Evolutionary conservation across 2,888 invertebrate species (phyloP).

Genomic region (Elmis aenea): DNA sequence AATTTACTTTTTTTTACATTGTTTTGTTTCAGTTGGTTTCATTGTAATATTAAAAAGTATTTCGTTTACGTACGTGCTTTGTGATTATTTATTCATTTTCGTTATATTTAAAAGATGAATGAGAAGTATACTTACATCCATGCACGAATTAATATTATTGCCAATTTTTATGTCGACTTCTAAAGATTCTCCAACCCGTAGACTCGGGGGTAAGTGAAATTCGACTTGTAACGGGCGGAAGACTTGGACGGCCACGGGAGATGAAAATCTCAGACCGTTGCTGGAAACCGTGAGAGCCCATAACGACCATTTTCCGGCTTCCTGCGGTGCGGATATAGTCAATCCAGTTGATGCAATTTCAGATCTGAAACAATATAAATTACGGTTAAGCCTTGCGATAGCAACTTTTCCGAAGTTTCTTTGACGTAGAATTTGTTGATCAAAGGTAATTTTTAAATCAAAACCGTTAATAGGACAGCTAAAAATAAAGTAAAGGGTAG

Average conservation of each 20-base stretch:
- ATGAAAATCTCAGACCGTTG: slow-evolving; percentile 52
- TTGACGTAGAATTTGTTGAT: no score
- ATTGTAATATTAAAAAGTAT: no score
- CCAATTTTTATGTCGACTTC: slow-evolving; percentile 66
- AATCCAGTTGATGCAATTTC: slow-evolving; percentile 57
- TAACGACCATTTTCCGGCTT: slow-evolving; percentile 61
- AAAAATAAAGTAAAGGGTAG: no score
- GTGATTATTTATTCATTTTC: no score
- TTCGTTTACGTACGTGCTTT: no score
- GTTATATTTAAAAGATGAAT: no score
- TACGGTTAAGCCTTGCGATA: slow-evolving; percentile 1
- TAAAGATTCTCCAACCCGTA: slow-evolving; percentile 60
- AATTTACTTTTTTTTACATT: no score
- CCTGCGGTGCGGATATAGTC: slow-evolving; percentile 56
- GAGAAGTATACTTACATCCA: slow-evolving; percentile 59
- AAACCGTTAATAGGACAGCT: no score
- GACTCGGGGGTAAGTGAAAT: slow-evolving; percentile 55
- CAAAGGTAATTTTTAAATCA: no score
- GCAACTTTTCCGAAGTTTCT: no score
- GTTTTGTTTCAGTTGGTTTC: no score
- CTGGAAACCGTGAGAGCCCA: slow-evolving; percentile 57
- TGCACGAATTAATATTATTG: slow-evolving; percentile 63
- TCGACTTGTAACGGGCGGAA: slow-evolving; percentile 60
- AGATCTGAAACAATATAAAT: slow-evolving; percentile 43
- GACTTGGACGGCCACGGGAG: slow-evolving; percentile 56